phyloP scores from a whole-genome alignment of 2,113 vertebrate species.

The Notothenia coriiceps region DNA sequence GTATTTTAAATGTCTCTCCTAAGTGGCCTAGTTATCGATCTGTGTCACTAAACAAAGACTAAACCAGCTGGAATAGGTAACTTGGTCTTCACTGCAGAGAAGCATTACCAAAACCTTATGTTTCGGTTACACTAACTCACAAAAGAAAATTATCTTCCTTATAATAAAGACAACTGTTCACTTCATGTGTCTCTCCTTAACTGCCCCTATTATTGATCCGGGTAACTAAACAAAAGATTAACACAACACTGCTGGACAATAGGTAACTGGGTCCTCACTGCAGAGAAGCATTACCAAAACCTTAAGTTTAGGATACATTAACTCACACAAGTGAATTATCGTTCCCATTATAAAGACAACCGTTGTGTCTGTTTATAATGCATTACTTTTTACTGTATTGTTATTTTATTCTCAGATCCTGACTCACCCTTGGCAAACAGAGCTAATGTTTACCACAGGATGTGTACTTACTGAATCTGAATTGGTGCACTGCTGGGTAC shows the following conservation, averaged over 20 bases:
- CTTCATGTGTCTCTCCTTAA: neutral
- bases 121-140: neutral
- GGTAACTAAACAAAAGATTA: slow-evolving; percentile 4
- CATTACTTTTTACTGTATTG: neutral
- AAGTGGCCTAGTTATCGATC: neutral
- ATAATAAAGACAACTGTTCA: neutral
- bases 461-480: slow-evolving; percentile 16
- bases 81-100: neutral
- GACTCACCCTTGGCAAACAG: slow-evolving; percentile 10
- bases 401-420: neutral
- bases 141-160: neutral
- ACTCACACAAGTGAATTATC: neutral
- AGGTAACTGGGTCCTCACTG: slow-evolving; percentile 2
- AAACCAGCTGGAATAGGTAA: slow-evolving; percentile 24
- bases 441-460: slow-evolving; percentile 32
- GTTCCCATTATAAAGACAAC: neutral
- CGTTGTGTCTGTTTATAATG: neutral
- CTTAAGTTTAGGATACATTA: neutral
- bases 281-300: neutral
- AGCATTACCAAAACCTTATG: neutral
- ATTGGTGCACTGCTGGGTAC: neutral
- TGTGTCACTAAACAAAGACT: slow-evolving; percentile 3
- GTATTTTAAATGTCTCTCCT: neutral
- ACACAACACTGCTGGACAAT: slow-evolving; percentile 18
- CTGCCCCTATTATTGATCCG: slow-evolving; percentile 3